phyloP scores from a whole-genome alignment of 2,797 vertebrate genomes.

The Oryzias dopingdopingensis region DNA sequence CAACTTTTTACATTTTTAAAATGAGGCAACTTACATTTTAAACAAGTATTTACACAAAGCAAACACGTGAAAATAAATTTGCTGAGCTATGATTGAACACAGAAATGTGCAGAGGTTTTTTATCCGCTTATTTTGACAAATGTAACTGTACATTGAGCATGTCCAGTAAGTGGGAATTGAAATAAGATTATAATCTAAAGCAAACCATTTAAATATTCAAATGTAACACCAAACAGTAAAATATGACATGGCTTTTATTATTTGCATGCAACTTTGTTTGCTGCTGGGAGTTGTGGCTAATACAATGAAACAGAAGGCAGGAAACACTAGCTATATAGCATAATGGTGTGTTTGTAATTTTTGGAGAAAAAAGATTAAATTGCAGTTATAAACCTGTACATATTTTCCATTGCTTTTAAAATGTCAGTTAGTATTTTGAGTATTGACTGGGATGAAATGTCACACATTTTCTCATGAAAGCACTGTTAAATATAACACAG shows the following conservation, averaged over 20 bases:
- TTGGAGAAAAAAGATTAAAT: no score
- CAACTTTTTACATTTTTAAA: slow-evolving; percentile 40
- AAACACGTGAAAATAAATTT: slow-evolving; percentile 22
- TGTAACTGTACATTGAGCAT: slow-evolving; percentile 42
- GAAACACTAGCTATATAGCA: slow-evolving; percentile 27
- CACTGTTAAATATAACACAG: no score
- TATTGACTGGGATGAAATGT: no score
- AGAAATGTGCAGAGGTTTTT: slow-evolving; percentile 38
- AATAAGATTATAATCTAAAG: slow-evolving; percentile 74
- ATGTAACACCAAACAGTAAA: slow-evolving; percentile 76
- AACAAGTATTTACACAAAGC: slow-evolving; percentile 33
- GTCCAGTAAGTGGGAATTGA: slow-evolving; percentile 69
- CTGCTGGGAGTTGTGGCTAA: slow-evolving; percentile 45
- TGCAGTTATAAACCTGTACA: no score
- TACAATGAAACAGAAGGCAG: slow-evolving; percentile 41
- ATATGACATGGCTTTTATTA: slow-evolving; percentile 63
- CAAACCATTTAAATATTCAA: slow-evolving; percentile 80
- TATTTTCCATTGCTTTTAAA: not conserved
- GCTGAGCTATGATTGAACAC: slow-evolving; percentile 29
- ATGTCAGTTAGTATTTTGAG: no score
- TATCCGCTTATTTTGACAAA: slow-evolving; percentile 37
- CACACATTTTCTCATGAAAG: no score
- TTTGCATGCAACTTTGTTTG: slow-evolving; percentile 81
- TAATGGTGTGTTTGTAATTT: not conserved
- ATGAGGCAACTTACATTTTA: slow-evolving; percentile 41